Conservation (phyloP, 2,113 vertebrate genomes). For the Oenanthe oenanthe region DNA sequence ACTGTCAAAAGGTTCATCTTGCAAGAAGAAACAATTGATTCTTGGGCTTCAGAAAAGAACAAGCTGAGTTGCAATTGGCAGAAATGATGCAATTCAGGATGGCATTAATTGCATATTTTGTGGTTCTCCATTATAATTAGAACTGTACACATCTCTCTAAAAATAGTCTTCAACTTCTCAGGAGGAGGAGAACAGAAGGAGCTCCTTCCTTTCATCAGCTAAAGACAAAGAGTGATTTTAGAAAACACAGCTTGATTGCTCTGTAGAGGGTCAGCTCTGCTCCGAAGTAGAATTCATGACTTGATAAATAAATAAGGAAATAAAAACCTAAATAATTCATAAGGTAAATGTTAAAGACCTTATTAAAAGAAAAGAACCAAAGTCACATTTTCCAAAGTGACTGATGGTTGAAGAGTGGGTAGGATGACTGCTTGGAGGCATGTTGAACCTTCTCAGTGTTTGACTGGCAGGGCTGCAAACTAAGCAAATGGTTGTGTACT, state of each 20-base stretch:
- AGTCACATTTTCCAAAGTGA: not conserved
- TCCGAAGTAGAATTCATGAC: not conserved
- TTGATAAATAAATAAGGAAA: not conserved
- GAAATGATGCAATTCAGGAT: not conserved
- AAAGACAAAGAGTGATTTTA: not conserved
- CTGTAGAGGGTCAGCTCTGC: not conserved
- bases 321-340: not conserved
- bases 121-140: not conserved
- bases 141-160: not conserved
- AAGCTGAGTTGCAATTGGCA: not conserved
- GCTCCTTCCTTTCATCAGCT: not conserved
- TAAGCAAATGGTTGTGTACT: not conserved
- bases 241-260: not conserved
- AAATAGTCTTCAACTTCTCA: not conserved
- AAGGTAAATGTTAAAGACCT: not conserved
- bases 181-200: not conserved
- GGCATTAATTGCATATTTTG: not conserved
- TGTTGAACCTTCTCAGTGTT: not conserved
- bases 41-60: not conserved
- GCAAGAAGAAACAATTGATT: not conserved
- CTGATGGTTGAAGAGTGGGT: not conserved
- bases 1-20: not conserved
- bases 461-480: conserved; percentile 31
- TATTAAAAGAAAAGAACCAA: not conserved
- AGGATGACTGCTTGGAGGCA: not conserved